Base-by-base conservation (phyloP, 1,140 invertebrate genomes). In the Zaprionus tsacasi region DNA sequence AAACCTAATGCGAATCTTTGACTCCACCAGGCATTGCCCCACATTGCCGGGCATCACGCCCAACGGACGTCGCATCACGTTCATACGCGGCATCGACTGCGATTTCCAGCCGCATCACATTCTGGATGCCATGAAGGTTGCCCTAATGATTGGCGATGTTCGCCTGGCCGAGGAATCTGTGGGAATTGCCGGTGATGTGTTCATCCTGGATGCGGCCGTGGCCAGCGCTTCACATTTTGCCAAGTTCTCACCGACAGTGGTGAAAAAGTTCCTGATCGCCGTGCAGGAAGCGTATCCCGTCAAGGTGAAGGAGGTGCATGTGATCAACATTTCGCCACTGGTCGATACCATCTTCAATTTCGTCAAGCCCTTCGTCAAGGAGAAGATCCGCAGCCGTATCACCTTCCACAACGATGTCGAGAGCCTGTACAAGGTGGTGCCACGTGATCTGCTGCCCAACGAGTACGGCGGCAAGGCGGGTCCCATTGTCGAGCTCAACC, bases 201-300 rank as follows among this genome's bases (percentile, higher is more conserved):
- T 96, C 79, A 94, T 97, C 27, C 86, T 97, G 35, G 96, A 97
- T 86, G 96, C 96, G 0, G 93, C 94, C 12, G 94, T 96, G 6
- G 95, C 96, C 0, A 96, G 96, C 1, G 94, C 96, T 0, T 93
- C 94, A 2, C 95, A 97, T 80, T 96, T 97, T 79, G 94, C 96
- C 15, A 96, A 96, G 92, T 95, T 97, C 68, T 96, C 96, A 0
- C 96, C 96, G 4, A 92, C 95, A 0, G 86, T 96, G 30, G 94
- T 96, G 12, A 97, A 97, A 92, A 97, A 97, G 87, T 97, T 97
- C 90, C 93, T 97, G 78, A 95, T 96, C 38, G 96, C 96, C 88
- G 95, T 97, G 1, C 96, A 97, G 92, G 95, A 98, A 93, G 97
- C 96, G 0, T 98, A 97, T 91, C 96, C 96, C 0, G 96, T 97